These are phyloP conservation scores for Sus cebifrons DNA, from an alignment of 2,797 vertebrate species.

Conservation along the genomic window DNA sequence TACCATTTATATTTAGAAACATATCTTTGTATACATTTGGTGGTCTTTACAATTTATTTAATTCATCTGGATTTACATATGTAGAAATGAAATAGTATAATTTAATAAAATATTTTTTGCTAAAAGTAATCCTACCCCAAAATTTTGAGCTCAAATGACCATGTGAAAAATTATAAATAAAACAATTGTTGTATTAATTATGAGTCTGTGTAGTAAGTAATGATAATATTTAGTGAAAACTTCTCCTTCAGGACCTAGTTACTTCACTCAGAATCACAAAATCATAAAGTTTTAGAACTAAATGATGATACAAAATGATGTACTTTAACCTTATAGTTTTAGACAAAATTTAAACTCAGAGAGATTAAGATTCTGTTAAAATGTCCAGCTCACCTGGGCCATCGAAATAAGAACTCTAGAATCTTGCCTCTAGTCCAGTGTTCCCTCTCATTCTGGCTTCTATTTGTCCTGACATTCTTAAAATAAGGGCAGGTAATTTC, in stretches of 20 bases:
- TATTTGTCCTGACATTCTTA: not conserved
- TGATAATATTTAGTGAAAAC: not conserved
- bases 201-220: not conserved
- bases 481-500: not conserved
- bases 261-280: not conserved
- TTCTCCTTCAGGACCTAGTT: not conserved
- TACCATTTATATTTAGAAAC: not conserved
- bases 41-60: slow-evolving; percentile 3
- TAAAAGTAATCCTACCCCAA: not conserved
- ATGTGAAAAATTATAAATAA: not conserved
- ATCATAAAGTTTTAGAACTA: not conserved
- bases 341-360: not conserved
- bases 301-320: not conserved
- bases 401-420: not conserved
- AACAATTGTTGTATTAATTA: not conserved
- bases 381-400: rapidly evolving
- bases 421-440: not conserved
- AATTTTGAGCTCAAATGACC: not conserved
- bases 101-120: not conserved
- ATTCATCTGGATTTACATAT: not conserved
- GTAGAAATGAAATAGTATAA: not conserved
- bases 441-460: not conserved
- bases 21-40: not conserved
- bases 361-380: not conserved
- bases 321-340: not conserved